A percentile compares a stretch with the other conserved stretches of the same genome.
Conservation (phyloP, 2,888 invertebrate genomes). For the Onchidella celtica region DNA sequence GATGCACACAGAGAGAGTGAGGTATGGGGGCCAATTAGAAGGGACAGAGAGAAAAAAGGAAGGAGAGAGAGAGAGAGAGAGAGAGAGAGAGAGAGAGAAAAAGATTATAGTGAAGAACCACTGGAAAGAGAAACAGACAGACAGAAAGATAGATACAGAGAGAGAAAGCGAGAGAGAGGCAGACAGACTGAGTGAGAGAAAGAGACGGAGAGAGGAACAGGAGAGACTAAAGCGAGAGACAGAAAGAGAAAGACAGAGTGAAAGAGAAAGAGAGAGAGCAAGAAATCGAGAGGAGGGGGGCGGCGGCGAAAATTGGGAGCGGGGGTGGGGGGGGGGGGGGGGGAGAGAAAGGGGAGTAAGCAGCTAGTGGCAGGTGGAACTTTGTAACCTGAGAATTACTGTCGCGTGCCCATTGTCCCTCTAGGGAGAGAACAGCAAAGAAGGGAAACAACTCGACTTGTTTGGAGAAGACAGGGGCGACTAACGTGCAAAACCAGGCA, state of each 20-base stretch:
- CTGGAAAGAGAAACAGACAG: slow-evolving; percentile 9
- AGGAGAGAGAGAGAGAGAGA: slow-evolving; percentile 8
- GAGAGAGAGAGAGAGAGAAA: neutral
- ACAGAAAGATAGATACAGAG: neutral
- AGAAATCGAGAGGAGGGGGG: slow-evolving; percentile 21
- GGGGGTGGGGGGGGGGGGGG: no score
- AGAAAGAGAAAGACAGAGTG: slow-evolving; percentile 20
- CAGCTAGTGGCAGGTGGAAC: no score
- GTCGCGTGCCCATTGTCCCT: no score
- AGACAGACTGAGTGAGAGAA: slow-evolving; percentile 25
- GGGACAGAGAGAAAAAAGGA: slow-evolving; percentile 10
- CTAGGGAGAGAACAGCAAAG: neutral
- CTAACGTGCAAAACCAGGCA: no score
- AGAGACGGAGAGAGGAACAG: slow-evolving; percentile 28
- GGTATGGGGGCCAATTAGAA: no score
- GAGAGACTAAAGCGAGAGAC: no score
- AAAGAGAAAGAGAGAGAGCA: slow-evolving; percentile 19
- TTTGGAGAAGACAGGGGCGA: neutral
- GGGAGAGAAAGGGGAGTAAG: no score
- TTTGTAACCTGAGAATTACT: no score
- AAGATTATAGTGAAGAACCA: neutral
- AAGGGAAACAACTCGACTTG: neutral
- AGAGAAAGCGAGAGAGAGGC: slow-evolving; percentile 34
- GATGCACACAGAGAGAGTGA: no score
- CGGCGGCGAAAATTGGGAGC: no score